Evolutionary conservation across 1,140 invertebrate species (phyloP), one percentile per base, ranked within the genome.

Genomic region (Heliothis virescens): DNA sequence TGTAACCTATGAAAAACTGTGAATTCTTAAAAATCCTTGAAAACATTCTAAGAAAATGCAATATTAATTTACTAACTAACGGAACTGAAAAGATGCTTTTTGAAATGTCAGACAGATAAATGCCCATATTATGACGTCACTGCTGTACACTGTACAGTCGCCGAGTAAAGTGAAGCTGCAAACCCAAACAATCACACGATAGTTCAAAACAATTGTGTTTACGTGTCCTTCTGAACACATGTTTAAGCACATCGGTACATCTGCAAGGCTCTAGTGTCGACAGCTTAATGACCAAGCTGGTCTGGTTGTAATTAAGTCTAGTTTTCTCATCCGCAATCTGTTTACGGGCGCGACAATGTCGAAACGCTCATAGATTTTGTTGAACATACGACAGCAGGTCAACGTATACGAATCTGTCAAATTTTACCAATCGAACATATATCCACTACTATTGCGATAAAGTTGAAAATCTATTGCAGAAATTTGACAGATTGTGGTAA

Each of bases 141-240:
- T 16, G 13, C 9, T 7, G 34, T 41, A 41, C 34, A 41, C 9
- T 41, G 73, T 63, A 67, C 75, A 77, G 60, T 76, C 62, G 50
- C 34, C 16, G 13, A 69, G 57, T 72, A 78, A 52, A 85, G 83
- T 74, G 79, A 84, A 82, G 78, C 78, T 18, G 48, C 59, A 79
- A 82, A 83, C 47, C 81, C 47, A 83, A 85, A 85, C 83, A 85
- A 80, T 85, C 83, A 85, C 83, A 85, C 83, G 83, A 76, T 83
- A 65, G 57, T 73, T 74, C 50, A 78, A 63, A 76, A 76, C 59
- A 76, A 63, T 80, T 15, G 26, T 81, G 73, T 82, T 81, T 79
- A 59, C 65, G 34, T 62, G 74, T 80, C 74, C 79, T 84, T 79
- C 53, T 26, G 29, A 60, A 34, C 83, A 84, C 78, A 80, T 85